Percentiles rank a stretch among this genome's conserved stretches.
Evolutionary conservation across 23 tunicate species (phyloP).

Genomic region (Ciona savignyi): DNA sequence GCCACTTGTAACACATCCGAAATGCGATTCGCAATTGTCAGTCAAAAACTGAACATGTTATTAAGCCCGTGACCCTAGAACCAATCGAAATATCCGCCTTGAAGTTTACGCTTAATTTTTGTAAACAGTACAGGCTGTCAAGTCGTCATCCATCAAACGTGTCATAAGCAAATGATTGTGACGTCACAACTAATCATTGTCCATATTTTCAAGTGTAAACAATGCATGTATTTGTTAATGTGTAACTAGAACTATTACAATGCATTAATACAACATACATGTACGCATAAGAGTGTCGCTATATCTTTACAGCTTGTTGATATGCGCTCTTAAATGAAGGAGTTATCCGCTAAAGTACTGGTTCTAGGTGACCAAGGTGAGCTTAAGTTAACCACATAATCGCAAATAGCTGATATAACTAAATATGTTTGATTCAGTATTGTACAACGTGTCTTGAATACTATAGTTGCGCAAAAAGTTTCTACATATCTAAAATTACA

Average conservation of each 20-base stretch:
- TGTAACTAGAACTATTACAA: not conserved
- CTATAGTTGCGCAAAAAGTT: no score
- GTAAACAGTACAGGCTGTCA: not conserved
- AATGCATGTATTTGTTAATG: not conserved
- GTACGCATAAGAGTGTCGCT: not conserved
- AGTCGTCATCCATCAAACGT: no score
- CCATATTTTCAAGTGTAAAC: no score
- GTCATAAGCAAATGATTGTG: not conserved
- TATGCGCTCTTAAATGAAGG: slow-evolving; percentile 8
- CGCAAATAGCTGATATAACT: no score
- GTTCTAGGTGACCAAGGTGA: slow-evolving; percentile 58
- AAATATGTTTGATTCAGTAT: no score
- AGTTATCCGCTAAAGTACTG: slow-evolving; percentile 23
- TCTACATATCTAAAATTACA: no score
- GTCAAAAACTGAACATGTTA: not conserved
- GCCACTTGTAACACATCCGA: no score
- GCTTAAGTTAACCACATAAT: no score
- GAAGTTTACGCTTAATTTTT: not conserved
- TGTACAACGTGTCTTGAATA: no score
- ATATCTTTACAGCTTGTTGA: not conserved
- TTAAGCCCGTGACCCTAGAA: not conserved
- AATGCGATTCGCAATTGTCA: not conserved
- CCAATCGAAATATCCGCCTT: not conserved
- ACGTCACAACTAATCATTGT: no score
- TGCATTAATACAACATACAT: not conserved